A percentile compares a stretch with the other conserved stretches of the same genome.
Evolutionary conservation across 2,113 vertebrate genomes (phyloP).

Genomic region (Corydoras maculifer): DNA sequence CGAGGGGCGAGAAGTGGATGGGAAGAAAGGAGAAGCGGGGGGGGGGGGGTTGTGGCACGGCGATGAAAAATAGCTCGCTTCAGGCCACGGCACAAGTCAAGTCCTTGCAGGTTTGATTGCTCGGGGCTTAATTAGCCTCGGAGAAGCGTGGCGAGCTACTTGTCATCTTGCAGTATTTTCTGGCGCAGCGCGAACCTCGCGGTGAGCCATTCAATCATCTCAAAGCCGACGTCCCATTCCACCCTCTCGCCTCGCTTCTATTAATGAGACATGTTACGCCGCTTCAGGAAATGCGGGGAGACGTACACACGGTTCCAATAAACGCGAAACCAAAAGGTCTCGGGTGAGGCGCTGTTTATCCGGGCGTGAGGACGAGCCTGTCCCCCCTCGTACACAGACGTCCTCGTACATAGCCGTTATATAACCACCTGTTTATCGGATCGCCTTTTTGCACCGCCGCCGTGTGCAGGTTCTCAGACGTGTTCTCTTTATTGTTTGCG

Average conservation of each 20-base stretch:
- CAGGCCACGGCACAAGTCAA: conserved; percentile 40
- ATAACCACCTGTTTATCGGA: too few species aligned
- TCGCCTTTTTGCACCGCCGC: too few species aligned
- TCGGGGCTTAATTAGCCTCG: conserved; percentile 50
- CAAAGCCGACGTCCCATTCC: conserved; percentile 12
- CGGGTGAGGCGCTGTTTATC: neutral
- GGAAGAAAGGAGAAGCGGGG: conserved; percentile 14
- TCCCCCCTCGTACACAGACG: too few species aligned
- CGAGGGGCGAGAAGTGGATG: conserved; percentile 1
- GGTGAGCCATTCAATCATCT: conserved; percentile 39
- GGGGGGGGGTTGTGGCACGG: conserved; percentile 9
- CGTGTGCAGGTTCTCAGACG: too few species aligned
- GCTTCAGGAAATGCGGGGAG: conserved; percentile 13
- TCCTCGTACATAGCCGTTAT: too few species aligned
- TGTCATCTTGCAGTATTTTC: conserved; percentile 39
- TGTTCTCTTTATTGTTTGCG: too few species aligned
- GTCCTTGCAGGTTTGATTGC: conserved; percentile 38
- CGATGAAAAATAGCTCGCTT: conserved; percentile 45
- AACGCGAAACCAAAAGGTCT: neutral
- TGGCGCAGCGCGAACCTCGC: conserved; percentile 42
- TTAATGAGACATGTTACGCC: conserved; percentile 44
- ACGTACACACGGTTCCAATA: conserved; percentile 12
- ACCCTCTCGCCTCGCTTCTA: conserved; percentile 30
- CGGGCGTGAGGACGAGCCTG: too few species aligned
- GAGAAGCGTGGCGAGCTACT: conserved; percentile 40